Base-by-base conservation (phyloP, 2,797 vertebrate genomes). In the Anguilla megastoma region DNA sequence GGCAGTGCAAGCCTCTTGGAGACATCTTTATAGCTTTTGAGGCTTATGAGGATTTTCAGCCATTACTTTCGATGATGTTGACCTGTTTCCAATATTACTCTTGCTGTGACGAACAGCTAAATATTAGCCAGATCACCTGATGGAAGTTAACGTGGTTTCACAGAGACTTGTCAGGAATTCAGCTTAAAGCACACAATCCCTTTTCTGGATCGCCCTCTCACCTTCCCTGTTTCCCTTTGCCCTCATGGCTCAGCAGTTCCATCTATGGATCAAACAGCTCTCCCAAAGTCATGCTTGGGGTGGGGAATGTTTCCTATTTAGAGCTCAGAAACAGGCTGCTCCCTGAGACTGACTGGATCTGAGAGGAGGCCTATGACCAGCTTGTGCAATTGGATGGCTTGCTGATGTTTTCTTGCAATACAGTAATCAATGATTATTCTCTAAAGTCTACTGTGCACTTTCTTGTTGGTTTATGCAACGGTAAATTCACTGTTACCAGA, bases 241-340 rank as follows among this genome's bases (percentile, higher is more conserved):
- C 50, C 52, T 36, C 27, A 30, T 85, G 83, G 33, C 83, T 58
- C n/a, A 54, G 82, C 48, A 16, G n/a, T 33, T 56, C 30, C 27
- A 12, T n/a, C n/a, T 84, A 14, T 86, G 84, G 50, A 85, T 58
- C 54, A 60, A 56, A 58, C 54, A 63, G 76, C 76, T 8, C 30
- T 18, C 54, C 33, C 5, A 24, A 36, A 33, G 24, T 18, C 33
- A 33, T 30, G 56, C 33, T 85, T 16, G 30, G 79, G 14, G 76
- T 69, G 27, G 3, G 63, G 9, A 86, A 84, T 71, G 45, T 82
- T 84, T 84, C 48, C 76, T 50, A 84, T 54, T 66, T 84, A 30
- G 45, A 21, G 21, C 48, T 30, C 54, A 33, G 12, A 69, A 71
- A 71, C 71, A n/a, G 18, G 36, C 16, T 87, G 76, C 45, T 45